Evolutionary conservation across 2,888 invertebrate genomes (phyloP).

Genomic region (Peribatodes rhomboidaria): DNA sequence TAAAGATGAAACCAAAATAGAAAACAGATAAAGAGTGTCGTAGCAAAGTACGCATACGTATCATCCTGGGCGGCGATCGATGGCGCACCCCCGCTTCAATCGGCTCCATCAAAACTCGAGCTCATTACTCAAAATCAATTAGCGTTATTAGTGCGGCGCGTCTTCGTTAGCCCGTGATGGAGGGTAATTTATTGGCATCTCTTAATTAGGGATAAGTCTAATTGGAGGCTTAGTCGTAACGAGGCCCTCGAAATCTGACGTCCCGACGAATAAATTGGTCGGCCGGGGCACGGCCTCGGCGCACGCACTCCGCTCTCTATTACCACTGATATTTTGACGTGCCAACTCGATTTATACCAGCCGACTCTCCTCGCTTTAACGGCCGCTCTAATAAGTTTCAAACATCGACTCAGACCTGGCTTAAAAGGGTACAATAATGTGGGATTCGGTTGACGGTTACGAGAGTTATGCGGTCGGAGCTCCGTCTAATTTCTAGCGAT

Average conservation of each 20-base stretch:
- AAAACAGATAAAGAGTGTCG: background rate
- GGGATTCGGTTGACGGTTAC: constrained; percentile 57
- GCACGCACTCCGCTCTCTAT: constrained; percentile 74
- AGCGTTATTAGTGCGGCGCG: constrained; percentile 86
- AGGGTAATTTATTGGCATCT: constrained; percentile 88
- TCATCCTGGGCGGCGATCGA: constrained; percentile 61
- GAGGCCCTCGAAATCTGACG: constrained; percentile 87
- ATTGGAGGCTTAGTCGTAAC: constrained; percentile 88
- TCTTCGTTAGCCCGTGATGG: constrained; percentile 87
- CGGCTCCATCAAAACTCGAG: constrained; percentile 85
- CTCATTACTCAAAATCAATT: constrained; percentile 87
- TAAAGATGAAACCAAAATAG: background rate
- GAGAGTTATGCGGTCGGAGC: constrained; percentile 52
- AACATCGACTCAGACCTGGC: constrained; percentile 58
- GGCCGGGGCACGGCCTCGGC: constrained; percentile 66
- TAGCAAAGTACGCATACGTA: constrained; percentile 17
- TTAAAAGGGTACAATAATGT: constrained; percentile 58
- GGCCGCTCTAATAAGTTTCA: constrained; percentile 67
- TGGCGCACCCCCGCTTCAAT: constrained; percentile 72
- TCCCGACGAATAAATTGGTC: constrained; percentile 85
- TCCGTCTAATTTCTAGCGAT: constrained; percentile 48
- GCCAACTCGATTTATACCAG: constrained; percentile 67
- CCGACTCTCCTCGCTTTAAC: constrained; percentile 60
- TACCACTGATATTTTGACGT: constrained; percentile 78
- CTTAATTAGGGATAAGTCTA: constrained; percentile 88